Base-by-base conservation (phyloP, 1,140 invertebrate species). In the Philopotamus ludificatus region DNA sequence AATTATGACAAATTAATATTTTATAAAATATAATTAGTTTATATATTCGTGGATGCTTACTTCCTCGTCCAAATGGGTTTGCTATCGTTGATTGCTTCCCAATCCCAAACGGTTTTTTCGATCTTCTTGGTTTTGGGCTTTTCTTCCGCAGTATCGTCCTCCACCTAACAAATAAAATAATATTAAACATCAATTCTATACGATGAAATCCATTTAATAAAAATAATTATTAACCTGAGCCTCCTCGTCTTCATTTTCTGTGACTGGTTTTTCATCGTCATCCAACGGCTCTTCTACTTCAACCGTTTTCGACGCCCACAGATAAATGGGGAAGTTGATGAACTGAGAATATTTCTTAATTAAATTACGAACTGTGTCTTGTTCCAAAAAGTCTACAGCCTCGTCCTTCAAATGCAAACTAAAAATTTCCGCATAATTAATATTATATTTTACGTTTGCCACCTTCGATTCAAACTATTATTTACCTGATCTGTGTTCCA, bases 291-390 rank as follows among this genome's bases (percentile, higher is more conserved):
- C 91, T 74, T 96, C 93, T 50, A 94, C 92, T 63, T 92, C 88
- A 67, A 97, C 85, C 20, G 91, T 94, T 79, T 92, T 97, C 76
- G 93, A 95, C 39, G 89, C 85, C 97, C 97, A 99, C 72, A 99
- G 77, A 76, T 94, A 94, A 73, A 99, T 99, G 16, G 94, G 92
- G 84, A 99, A 99, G 78, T 99, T 99, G 72, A 99, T 99, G 78
- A 99, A 99, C 81, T 99, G 97, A 0, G 94, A 98, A 79, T 99
- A 99, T 79, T 99, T 99, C 76, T 92, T 93, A 22, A 99, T 90
- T 3, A 99, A 81, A 67, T 89, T 87, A 70, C 89, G 90, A 15
- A 99, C 84, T 1, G 94, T 97, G 71, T 95, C 90, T 57, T 92
- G 84, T 78, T 99, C 95, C 64, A 99, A 77, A 81, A 93, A 99